A percentile compares a stretch with the other conserved stretches of the same genome.
Evolutionary conservation across 2,113 vertebrate species (phyloP).

Genomic region (Phalacrocorax pelagicus): DNA sequence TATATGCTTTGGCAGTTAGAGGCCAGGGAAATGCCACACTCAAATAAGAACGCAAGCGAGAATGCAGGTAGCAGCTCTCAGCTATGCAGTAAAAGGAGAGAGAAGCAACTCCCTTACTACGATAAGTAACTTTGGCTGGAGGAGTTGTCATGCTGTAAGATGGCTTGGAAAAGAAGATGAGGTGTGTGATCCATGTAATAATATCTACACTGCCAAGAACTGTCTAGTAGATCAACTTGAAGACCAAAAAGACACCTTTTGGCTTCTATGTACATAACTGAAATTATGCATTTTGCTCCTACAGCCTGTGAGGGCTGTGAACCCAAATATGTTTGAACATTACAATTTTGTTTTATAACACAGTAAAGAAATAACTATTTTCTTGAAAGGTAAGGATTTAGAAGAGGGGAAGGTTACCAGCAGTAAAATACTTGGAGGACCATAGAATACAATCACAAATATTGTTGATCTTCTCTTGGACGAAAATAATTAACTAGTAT

Average conservation of each 20-base stretch:
- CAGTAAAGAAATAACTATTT: not conserved
- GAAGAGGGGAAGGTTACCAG: not conserved
- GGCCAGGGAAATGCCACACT: not conserved
- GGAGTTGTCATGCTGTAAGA: not conserved
- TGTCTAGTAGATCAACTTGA: not conserved
- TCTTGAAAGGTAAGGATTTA: not conserved
- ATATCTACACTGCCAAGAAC: not conserved
- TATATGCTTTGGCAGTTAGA: not conserved
- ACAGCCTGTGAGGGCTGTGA: not conserved
- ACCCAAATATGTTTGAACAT: not conserved
- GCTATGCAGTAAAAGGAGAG: not conserved
- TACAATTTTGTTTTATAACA: not conserved
- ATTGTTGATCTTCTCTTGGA: not conserved
- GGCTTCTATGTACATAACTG: not conserved
- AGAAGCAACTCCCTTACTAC: not conserved
- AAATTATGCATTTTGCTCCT: not conserved
- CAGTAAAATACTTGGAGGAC: not conserved
- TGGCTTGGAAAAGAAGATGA: not conserved
- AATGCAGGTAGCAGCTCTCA: not conserved
- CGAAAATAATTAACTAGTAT: not conserved
- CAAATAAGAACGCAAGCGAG: not conserved
- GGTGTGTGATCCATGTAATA: rapidly evolving
- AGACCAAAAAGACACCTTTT: not conserved
- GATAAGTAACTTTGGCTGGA: not conserved
- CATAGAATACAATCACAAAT: not conserved